Evolutionary conservation across 1,140 invertebrate species (phyloP), one percentile per base, ranked within the genome.

Genomic region (Drosophila kanapiae): DNA sequence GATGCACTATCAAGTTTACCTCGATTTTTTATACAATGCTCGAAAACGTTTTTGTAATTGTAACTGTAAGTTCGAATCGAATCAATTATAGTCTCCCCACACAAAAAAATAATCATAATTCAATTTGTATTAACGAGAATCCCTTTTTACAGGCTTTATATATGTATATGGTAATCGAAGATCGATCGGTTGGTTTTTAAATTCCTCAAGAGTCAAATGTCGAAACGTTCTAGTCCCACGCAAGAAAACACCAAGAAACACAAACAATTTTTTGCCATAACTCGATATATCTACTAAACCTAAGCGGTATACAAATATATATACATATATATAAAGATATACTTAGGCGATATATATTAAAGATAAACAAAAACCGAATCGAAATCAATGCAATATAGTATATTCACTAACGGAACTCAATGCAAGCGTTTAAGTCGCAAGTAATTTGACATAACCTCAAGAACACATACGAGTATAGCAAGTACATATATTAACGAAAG

Each of bases 81-180:
- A 62, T 63, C 58, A 82, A 49, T 77, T 70, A 38, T 56, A 70
- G 54, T 53, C 67, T 71, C 67, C 67, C 27, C 37, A 27, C 33
- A 56, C 18, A 49, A 16, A 45, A 68, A 33, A 45, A 23, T 51
- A 64, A 48, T 49, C 60, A 72, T 33, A 48, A 67, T 68, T 74
- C 49, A 43, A 42, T 83, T 84, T 84, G 57, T 84, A 80, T 80
- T 72, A 80, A 56, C 37, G 18, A 60, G 54, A 63, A 72, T 61
- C 77, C 83, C 84, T 84, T 88, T 87, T 84, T 87, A 87, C 84
- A 63, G 84, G 64, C 82, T 87, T 87, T 87, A 88, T 84, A 86
- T 71, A 74, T n/a, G 18, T 38, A 56, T 18, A 56, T 59, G 72
- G 58, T 78, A 88, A 81, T 78, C 67, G 54, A 60, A 72, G 83